Base-by-base conservation (phyloP, 2,797 vertebrate species). In the Enteromius fasciolatus region DNA sequence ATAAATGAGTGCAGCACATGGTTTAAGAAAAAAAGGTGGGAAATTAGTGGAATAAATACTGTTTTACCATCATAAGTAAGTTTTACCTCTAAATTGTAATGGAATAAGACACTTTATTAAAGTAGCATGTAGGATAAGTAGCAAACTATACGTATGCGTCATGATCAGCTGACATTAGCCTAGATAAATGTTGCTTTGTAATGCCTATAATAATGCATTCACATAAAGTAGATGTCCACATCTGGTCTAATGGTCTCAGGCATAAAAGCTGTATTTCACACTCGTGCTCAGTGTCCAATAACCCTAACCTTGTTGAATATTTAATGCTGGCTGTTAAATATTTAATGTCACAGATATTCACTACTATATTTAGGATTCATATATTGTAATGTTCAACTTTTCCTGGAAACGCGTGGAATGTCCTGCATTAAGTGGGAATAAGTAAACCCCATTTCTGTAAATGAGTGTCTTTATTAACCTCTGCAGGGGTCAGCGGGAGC, bases 271-370 rank as follows among this genome's bases (percentile, higher is more conserved):
- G 28, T 75, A 14, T 52, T 52, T 64, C 48, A 41, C 15, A 44
- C 41, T 67, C 72, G 63, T 46, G 15, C 73, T 80, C 44, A 69
- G 36, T 76, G 78, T 64, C 67, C 81, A 74, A 54, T 52, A 57
- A n/a, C 81, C 85, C 57, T 87, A 89, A 86, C 87, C 82, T 74
- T 84, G 77, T 61, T 87, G 72, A 87, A 87, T 88, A 84, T 86
- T 86, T 88, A 82, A 88, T 86, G 84, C 7, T 5, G 48, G 11
- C 25, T 82, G 70, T 80, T 86, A 82, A 83, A 86, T 88, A 84
- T 85, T 86, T 84, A 69, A 85, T 87, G 72, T 23, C 44, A 69
- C 36, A 84, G 69, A 86, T 80, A 83, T 78, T 82, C 84, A 25
- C 41, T 72, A 44, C 75, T 73, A 79, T 85, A 88, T 84, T 84